Evolutionary conservation across 2,888 invertebrate genomes (phyloP).

Genomic region (Philaethria dido): DNA sequence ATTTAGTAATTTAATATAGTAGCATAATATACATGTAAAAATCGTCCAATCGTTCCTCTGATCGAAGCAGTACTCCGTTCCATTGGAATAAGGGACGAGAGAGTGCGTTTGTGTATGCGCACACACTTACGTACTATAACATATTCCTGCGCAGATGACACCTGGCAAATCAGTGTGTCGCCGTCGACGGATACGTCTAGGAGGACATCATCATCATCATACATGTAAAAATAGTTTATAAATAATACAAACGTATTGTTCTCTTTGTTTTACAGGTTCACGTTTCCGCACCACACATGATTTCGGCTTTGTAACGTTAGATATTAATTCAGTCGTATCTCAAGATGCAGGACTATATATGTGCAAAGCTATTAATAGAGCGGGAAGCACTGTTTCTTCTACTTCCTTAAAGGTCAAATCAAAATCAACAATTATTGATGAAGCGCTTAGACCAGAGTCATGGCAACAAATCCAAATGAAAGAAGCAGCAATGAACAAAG

Average conservation of each 20-base stretch:
- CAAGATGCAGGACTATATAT: constrained; percentile 97
- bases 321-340: constrained; percentile 93
- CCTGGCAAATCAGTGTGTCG: no score
- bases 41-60: no score
- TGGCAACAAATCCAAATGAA: constrained; percentile 96
- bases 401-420: constrained; percentile 94
- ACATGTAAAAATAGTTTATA: not conserved
- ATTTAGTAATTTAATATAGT: not conserved
- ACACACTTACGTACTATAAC: no score
- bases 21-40: no score
- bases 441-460: constrained; percentile 94
- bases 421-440: constrained; percentile 91
- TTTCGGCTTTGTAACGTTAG: constrained; percentile 96
- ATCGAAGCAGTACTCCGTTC: no score
- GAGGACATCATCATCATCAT: no score
- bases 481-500: constrained; percentile 95
- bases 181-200: no score
- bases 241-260: not conserved
- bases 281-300: constrained; percentile 96
- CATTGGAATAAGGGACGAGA: no score
- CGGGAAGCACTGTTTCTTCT: constrained; percentile 97
- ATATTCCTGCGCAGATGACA: no score
- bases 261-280: constrained; percentile 82
- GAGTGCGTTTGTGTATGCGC: no score
- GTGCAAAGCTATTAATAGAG: constrained; percentile 96